Evolutionary conservation across 2,797 vertebrate genomes (phyloP).

Genomic region (Myotis daubentonii): DNA sequence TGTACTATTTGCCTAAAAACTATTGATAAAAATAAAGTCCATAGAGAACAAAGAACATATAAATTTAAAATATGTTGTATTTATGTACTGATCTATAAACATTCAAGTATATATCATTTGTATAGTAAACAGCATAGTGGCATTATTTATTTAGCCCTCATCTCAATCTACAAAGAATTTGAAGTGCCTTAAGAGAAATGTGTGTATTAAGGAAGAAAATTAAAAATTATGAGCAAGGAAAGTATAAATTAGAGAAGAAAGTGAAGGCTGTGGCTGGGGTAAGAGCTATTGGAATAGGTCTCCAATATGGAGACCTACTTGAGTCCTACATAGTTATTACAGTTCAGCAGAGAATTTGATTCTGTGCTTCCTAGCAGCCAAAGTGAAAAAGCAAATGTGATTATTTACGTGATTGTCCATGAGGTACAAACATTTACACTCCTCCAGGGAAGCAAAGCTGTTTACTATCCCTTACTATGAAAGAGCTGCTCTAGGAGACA

Average conservation of each 20-base stretch:
- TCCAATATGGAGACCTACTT: not conserved
- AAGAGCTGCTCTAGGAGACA: not conserved
- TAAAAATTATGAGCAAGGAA: conserved; percentile 8
- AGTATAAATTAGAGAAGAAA: conserved; percentile 15
- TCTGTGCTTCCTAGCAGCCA: not conserved
- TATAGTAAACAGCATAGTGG: not conserved
- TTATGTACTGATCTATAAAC: not conserved
- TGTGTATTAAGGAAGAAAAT: not conserved
- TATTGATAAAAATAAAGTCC: not conserved
- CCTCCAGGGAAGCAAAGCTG: not conserved
- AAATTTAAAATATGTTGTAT: conserved; percentile 32
- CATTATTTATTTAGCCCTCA: not conserved
- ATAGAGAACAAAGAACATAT: conserved; percentile 13
- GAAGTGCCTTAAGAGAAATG: conserved; percentile 11
- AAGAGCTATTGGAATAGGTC: not conserved
- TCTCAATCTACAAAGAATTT: not conserved
- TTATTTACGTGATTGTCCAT: not conserved
- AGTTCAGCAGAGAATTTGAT: conserved; percentile 3
- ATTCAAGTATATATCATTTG: not conserved
- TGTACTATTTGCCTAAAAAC: conserved; percentile 1
- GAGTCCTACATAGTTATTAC: not conserved
- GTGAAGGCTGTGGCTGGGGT: not conserved
- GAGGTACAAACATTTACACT: conserved; percentile 26
- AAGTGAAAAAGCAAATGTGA: not conserved
- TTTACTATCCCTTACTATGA: not conserved